Conservation (phyloP, 2,888 invertebrate species). For the Camptogramma bilineatum region DNA sequence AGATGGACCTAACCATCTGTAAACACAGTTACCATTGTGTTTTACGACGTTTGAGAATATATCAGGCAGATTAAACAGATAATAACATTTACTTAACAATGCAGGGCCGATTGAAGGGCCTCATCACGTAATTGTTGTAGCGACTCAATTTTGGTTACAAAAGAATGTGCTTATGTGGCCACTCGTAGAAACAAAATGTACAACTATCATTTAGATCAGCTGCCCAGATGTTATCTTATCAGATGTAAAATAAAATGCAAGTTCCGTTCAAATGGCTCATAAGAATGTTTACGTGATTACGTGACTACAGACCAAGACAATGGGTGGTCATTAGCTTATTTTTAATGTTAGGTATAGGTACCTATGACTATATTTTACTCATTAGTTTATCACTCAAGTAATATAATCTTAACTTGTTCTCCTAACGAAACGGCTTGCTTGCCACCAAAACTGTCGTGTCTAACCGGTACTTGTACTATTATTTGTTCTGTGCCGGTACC, state of each 20-base stretch:
- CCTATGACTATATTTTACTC: no score
- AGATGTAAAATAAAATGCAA: constrained; percentile 40
- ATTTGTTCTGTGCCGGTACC: no score
- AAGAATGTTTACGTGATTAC: not conserved
- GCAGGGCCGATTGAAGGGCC: constrained; percentile 54
- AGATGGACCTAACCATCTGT: constrained; percentile 19
- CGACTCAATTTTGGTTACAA: constrained; percentile 43
- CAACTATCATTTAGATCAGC: constrained; percentile 45
- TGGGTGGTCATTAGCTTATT: no score
- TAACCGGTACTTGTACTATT: constrained; percentile 8
- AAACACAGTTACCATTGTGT: constrained; percentile 24
- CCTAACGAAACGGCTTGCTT: not conserved
- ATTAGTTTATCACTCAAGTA: no score
- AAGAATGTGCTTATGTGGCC: constrained; percentile 46
- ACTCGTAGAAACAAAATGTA: constrained; percentile 46
- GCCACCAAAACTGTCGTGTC: not conserved
- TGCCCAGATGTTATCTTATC: constrained; percentile 49
- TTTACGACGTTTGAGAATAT: constrained; percentile 42
- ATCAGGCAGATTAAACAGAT: constrained; percentile 47
- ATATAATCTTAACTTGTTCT: no score
- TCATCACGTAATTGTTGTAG: constrained; percentile 65
- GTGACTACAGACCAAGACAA: no score
- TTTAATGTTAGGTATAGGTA: no score
- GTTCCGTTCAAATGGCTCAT: constrained; percentile 17
- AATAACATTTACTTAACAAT: constrained; percentile 47